Evolutionary conservation across 1,140 invertebrate genomes (phyloP), one percentile per base, ranked within the genome.

Genomic region (Eueides isabella): DNA sequence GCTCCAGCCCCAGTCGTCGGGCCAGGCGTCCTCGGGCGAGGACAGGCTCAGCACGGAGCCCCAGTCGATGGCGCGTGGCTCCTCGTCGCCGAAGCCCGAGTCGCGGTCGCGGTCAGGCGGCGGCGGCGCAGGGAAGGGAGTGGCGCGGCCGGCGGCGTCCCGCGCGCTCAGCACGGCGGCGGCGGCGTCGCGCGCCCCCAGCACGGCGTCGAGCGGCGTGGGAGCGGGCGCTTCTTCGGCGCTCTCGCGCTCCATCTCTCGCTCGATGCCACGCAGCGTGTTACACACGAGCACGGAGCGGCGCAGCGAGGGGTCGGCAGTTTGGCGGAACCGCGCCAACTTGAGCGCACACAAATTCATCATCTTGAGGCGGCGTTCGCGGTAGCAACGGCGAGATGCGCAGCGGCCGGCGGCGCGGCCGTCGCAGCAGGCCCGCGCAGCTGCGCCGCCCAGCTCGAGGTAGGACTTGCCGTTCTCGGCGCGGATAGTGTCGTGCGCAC

Each of bases 281-380:
- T 99, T 99, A 93, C 98, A 98, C 79, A 99, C 98, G 48, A 99
- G 96, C 78, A 99, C 98, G 5, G 98, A 98, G 48, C 97, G 95
- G 69, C 97, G 95, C n/a, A 99, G 94, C 72, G 97, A 97, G 16
- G 98, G 97, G 87, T 99, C 98, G 2, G 97, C 96, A 74, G 96
- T 97, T 90, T 98, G 97, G 26, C 97, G 95, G 82, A 97, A 97
- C 82, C 97, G 95, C 75, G 97, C 97, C 71, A 99, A 93, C 92
- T 99, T 99, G 87, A 97, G 96, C 95, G 98, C 97, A 67, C 97
- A 98, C 61, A 98, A 95, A 86, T 98, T 98, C 81, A 98, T 95
- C 78, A 99, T 97, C 79, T 97, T 97, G 77, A 98, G 95, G 19
- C 98, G 94, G 67, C 97, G 95, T 82, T 98, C 97, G 84, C 96